Conservation (phyloP, 2,113 vertebrate genomes). For the Pangasianodon hypophthalmus region DNA sequence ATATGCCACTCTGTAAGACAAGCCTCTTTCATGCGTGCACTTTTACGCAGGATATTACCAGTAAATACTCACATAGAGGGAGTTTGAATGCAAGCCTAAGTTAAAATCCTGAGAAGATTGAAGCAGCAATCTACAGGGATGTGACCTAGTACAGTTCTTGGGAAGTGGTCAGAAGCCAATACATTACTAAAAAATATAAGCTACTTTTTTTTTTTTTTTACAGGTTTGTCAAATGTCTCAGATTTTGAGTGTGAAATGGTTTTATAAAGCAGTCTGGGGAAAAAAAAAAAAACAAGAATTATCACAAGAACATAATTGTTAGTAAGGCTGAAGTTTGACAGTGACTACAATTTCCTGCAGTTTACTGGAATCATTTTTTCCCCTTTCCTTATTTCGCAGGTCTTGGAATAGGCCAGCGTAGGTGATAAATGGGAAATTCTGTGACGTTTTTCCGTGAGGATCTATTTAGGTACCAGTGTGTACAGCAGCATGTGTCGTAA, state of each 20-base stretch:
- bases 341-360: background rate
- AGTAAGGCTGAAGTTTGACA: background rate
- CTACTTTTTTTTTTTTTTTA: background rate
- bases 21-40: background rate
- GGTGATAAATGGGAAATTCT: conserved; percentile 2
- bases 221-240: background rate
- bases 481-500: conserved; percentile 3
- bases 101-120: background rate
- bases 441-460: conserved; percentile 11
- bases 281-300: too few relatives aligned
- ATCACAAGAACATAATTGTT: background rate
- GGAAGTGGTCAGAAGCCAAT: background rate
- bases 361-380: background rate
- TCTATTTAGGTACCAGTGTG: background rate
- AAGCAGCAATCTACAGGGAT: background rate
- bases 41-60: background rate
- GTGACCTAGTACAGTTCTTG: background rate
- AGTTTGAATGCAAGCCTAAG: background rate
- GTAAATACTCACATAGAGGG: background rate
- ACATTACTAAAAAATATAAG: background rate
- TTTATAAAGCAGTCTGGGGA: background rate
- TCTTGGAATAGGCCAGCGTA: background rate
- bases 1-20: background rate
- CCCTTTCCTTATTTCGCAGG: background rate
- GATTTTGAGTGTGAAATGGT: background rate